Base-by-base conservation (phyloP, 2,888 invertebrate species). In the Nezara viridula region DNA sequence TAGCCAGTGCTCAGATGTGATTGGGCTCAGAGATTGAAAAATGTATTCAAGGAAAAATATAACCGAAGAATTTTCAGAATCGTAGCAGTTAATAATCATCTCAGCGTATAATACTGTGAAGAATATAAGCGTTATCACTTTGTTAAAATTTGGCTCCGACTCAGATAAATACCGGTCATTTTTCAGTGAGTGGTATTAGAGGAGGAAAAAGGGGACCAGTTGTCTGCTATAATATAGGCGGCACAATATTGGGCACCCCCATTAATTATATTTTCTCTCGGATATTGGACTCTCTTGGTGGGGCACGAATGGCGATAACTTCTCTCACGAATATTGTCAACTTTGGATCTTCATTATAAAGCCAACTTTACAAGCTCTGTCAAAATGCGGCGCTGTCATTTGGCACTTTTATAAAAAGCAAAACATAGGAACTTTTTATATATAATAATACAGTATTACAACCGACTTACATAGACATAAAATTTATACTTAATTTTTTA, bases 231-330 rank as follows among this genome's bases (percentile, higher is more conserved):
- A 73, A 73, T 73, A 73, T 73, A 73, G 66, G 66, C 66, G 66
- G 32, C 37, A 73, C 66, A 73, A 73, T 73, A 73, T 73, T 73
- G 37, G 27, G 21, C 66, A 16, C 32, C 14, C 16, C 16, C 66
- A 73, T 73, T 73, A 73, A 73, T 73, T 73, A 73, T 73, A 73
- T 73, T 73, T 73, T 21, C 66, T 37, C 37, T 73, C 19, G 66
- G 66, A 73, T 73, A 73, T 73, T 73, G 66, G 66, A 73, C 66
- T 37, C 66, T 73, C 66, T 7, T 16, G 32, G 66, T 32, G 5
- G 66, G 66, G 19, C 19, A 73, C 66, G 66, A 73, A 73, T 73
- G 32, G 66, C 37, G 32, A 73, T 73, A 37, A 37, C 66, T 73
- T 73, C 37, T 32, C 66, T 73, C 66, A 37, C 16, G 32, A 73